phyloP scores from a whole-genome alignment of 1,140 invertebrate genomes.

The Orius insidiosus region DNA sequence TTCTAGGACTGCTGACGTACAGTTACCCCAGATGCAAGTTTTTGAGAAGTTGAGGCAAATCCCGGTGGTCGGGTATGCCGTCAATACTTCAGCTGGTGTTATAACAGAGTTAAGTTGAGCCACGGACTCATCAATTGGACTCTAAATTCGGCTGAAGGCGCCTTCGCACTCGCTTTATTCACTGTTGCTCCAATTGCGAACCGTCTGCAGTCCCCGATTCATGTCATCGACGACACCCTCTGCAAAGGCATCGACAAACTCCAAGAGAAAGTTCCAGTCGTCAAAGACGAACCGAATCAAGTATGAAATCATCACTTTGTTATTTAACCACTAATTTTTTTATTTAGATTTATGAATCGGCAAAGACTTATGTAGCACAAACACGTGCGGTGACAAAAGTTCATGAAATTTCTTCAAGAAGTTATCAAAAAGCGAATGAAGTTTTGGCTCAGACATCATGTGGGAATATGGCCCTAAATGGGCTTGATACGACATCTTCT shows the following conservation, averaged over 20 bases:
- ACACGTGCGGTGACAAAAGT: conserved; percentile 40
- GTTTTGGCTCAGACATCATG: no score
- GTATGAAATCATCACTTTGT: conserved; percentile 29
- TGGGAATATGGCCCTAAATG: conserved; percentile 42
- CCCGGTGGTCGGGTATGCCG: conserved; percentile 34
- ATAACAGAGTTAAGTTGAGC: conserved; percentile 35
- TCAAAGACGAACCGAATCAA: conserved; percentile 55
- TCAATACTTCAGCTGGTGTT: conserved; percentile 34
- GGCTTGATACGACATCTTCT: conserved; percentile 48
- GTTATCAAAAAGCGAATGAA: conserved; percentile 6
- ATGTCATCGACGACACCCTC: conserved; percentile 50
- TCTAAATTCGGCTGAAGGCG: conserved; percentile 43
- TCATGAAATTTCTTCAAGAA: conserved; percentile 51
- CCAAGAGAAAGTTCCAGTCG: conserved; percentile 53
- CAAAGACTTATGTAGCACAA: conserved; percentile 49
- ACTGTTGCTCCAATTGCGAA: conserved; percentile 41
- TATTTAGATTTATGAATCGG: conserved; percentile 53
- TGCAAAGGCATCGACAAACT: conserved; percentile 60
- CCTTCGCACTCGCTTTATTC: conserved; percentile 38
- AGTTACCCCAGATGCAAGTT: conserved; percentile 33
- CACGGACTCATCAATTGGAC: conserved; percentile 43
- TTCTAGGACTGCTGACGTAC: conserved; percentile 8
- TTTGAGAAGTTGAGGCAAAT: conserved; percentile 35
- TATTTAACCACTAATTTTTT: not conserved
- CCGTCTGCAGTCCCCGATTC: conserved; percentile 45